Evolutionary conservation across 1,140 invertebrate genomes (phyloP), one percentile per base, ranked within the genome.

Genomic region (Danaus melanippus): DNA sequence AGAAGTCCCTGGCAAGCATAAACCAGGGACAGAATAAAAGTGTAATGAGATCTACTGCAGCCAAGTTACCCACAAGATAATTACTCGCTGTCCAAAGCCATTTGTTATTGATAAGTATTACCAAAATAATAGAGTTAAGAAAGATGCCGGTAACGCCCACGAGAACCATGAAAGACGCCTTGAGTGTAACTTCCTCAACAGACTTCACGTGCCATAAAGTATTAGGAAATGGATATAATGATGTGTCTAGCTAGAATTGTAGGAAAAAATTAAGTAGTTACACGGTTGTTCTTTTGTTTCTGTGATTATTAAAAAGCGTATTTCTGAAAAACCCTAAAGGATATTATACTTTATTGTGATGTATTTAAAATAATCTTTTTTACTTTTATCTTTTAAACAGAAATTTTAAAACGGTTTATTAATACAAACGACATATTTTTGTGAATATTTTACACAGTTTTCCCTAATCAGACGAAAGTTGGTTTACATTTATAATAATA

Each of bases 51-150:
- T 96, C 95, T 0, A 93, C 92, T 3, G 92, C 66, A 0, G 94
- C 94, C 88, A 96, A 91, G 64, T 94, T 96, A 21, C 92, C 90
- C 9, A 97, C 92, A 15, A 96, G 88, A 32, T 94, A 84, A 82
- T 96, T 95, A 3, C 93, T 94, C 0, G 93, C 90, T n/a, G 92
- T 92, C 55, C 91, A 88, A 52, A 95, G 87, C 60, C 92, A 88
- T 62, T 89, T 89, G 67, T 92, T 91, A n/a, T 86, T 89, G 0
- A 90, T 57, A 11, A 96, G 89, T 0, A 94, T 89, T 46, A 91
- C 85, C 3, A 96, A 86, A 9, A 96, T 90, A 1, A 92, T 79
- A 8, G 90, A 74, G 74, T 96, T 96, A 0, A 93, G 91, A 42
- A 93, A 86, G 10, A 95, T 84, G 0, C 94, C 94, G 17, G 91